A percentile compares a stretch with the other conserved stretches of the same genome.
Conservation (phyloP, 2,888 invertebrate genomes). For the Orthonychiurus folsomi region DNA sequence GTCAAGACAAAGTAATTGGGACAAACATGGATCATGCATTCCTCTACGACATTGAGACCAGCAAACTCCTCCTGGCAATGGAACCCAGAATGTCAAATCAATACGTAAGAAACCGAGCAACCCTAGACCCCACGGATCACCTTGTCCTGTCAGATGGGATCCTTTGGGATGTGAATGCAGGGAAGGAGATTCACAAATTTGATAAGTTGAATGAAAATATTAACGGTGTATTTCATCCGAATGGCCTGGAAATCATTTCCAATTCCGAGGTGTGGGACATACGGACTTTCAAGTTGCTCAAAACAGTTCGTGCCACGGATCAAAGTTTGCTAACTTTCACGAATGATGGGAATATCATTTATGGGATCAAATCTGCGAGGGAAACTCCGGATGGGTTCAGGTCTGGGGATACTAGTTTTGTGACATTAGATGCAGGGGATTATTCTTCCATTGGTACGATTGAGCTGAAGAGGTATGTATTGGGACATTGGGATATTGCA, state of each 20-base stretch:
- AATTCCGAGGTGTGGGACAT: slow-evolving; percentile 99
- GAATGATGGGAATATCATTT: slow-evolving; percentile 73
- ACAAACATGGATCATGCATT: slow-evolving; percentile 34
- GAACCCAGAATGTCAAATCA: slow-evolving; percentile 77
- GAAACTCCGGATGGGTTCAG: slow-evolving; percentile 50
- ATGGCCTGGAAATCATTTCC: slow-evolving; percentile 89
- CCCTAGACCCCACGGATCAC: slow-evolving; percentile 88
- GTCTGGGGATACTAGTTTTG: slow-evolving; percentile 83
- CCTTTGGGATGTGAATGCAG: slow-evolving; percentile 81
- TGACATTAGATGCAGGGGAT: slow-evolving; percentile 86
- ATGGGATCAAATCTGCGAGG: slow-evolving; percentile 71
- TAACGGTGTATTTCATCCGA: slow-evolving; percentile 93
- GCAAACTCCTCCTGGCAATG: slow-evolving; percentile 61
- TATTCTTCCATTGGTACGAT: slow-evolving; percentile 67
- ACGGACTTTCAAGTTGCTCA: slow-evolving; percentile 81
- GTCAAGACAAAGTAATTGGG: slow-evolving; percentile 52
- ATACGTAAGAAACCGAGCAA: slow-evolving; percentile 87
- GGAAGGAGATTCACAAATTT: slow-evolving; percentile 87
- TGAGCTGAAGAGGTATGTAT: slow-evolving; percentile 32
- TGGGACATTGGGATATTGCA: neutral
- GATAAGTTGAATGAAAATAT: slow-evolving; percentile 93
- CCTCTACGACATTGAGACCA: slow-evolving; percentile 78
- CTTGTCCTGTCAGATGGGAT: slow-evolving; percentile 92
- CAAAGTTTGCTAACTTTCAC: slow-evolving; percentile 85
- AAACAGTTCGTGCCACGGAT: slow-evolving; percentile 88